Base-by-base conservation (phyloP, 2,797 vertebrate genomes). In the Centropyge bicolor region DNA sequence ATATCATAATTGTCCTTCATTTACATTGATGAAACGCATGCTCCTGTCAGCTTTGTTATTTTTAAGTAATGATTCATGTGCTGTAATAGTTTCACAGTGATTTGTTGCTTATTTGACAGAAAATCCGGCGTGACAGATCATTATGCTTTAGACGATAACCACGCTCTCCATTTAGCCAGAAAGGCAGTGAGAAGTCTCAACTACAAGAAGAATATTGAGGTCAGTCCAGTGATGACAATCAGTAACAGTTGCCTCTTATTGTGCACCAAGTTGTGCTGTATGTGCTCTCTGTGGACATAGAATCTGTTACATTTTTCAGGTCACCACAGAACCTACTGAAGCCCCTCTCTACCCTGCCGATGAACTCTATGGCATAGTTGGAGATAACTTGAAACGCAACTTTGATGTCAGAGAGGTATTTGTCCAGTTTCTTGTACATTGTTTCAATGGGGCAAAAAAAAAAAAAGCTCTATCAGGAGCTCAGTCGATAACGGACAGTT, bases 51-150 rank as follows among this genome's bases (percentile, higher is more conserved):
- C 27, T 41, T 55, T 38, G 22, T 51, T 31, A 17, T 17, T 62
- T 19, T 51, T 17, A 31, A 43, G 16, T 35, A 31, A 38, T 59
- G 64, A 61, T 70, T 52, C 45, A 43, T 60, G 12, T 57, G 49
- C 61, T 70, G 36, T 63, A 35, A 41, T 55, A 43, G 57, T 19
- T 70, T 6, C 41, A 54, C 56, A 10, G 9, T 55, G 31, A 65
- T 85, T 76, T 80, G 22, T 55, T 79, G 24, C 27, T 57, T 61
- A 20, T 84, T 79, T 78, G 46, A 24, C 89, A 99, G 98, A 88
- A 97, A 97, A 87, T 99, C 98, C 60, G 98, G 98, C 55, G 98
- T 99, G 78, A 97, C 96, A 7, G 98, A 99, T 91, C 96, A 99
- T 85, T 99, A 97, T 7, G 98, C 98, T 80, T 91, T 98, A 88